Evolutionary conservation across 2,113 vertebrate species (phyloP).

Genomic region (Anguilla japonica): DNA sequence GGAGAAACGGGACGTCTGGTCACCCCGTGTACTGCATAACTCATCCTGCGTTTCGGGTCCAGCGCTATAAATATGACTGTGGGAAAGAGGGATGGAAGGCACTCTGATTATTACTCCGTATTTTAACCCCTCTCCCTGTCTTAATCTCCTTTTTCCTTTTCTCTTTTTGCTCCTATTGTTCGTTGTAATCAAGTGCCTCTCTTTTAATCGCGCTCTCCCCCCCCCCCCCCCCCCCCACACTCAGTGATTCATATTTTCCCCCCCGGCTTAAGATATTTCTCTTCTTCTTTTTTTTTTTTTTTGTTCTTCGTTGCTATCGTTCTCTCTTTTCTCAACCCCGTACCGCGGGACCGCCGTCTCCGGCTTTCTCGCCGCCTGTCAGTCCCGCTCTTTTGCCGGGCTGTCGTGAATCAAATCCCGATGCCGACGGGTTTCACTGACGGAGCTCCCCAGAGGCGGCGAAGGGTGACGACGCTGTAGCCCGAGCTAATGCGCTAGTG

Average conservation of each 20-base stretch:
- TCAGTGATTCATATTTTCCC: not conserved
- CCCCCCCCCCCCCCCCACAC: not conserved
- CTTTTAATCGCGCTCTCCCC: not conserved
- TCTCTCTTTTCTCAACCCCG: not conserved
- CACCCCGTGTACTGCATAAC: too few species aligned
- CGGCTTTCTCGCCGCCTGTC: not conserved
- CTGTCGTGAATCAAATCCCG: not conserved
- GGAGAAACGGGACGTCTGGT: too few species aligned
- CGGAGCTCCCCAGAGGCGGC: not conserved
- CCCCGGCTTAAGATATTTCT: not conserved
- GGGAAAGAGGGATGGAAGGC: not conserved
- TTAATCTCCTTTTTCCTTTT: not conserved
- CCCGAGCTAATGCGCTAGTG: not conserved
- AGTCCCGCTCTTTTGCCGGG: not conserved
- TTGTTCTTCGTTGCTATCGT: not conserved
- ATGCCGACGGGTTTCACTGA: not conserved
- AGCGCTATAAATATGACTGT: conserved; percentile 38
- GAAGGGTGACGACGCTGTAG: not conserved
- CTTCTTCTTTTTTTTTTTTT: not conserved
- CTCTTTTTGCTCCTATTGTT: conserved; percentile 15
- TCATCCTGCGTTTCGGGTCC: conserved; percentile 29
- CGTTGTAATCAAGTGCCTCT: conserved; percentile 26
- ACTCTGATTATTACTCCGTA: conserved; percentile 38
- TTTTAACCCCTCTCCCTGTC: not conserved
- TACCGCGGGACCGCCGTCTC: not conserved